Evolutionary conservation across 2,888 invertebrate species (phyloP).

Genomic region (Lasiommata megera): DNA sequence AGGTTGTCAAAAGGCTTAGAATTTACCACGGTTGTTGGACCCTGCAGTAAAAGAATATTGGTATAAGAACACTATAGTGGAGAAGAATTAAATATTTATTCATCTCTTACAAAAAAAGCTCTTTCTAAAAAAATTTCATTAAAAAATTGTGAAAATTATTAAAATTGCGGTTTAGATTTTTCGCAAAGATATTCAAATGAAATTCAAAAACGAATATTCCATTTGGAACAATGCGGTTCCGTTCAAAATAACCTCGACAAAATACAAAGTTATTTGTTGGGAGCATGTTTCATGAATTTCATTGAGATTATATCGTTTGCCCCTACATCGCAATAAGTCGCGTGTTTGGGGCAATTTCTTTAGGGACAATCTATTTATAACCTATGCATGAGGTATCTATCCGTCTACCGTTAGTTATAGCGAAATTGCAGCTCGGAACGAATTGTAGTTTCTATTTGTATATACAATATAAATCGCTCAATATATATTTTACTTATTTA

Average conservation of each 20-base stretch:
- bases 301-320: conserved; percentile 6
- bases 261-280: conserved; percentile 1
- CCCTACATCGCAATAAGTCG: conserved; percentile 2
- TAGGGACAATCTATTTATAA: conserved; percentile 15
- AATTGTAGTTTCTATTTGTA: neutral
- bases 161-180: neutral
- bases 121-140: too few species aligned
- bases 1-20: too few species aligned
- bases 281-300: conserved; percentile 5
- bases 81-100: too few species aligned
- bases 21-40: too few species aligned
- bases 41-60: too few species aligned
- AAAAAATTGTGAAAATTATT: too few species aligned
- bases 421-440: neutral
- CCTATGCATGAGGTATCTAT: conserved; percentile 9
- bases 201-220: neutral
- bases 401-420: neutral
- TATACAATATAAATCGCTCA: too few species aligned
- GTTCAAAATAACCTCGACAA: neutral
- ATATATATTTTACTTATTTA: too few species aligned
- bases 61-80: too few species aligned
- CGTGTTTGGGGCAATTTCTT: conserved; percentile 13
- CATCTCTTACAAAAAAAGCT: too few species aligned
- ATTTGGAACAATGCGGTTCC: neutral
- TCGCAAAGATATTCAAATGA: neutral